Evolutionary conservation across 2,888 invertebrate species (phyloP).

Genomic region (Uropetala carovei): DNA sequence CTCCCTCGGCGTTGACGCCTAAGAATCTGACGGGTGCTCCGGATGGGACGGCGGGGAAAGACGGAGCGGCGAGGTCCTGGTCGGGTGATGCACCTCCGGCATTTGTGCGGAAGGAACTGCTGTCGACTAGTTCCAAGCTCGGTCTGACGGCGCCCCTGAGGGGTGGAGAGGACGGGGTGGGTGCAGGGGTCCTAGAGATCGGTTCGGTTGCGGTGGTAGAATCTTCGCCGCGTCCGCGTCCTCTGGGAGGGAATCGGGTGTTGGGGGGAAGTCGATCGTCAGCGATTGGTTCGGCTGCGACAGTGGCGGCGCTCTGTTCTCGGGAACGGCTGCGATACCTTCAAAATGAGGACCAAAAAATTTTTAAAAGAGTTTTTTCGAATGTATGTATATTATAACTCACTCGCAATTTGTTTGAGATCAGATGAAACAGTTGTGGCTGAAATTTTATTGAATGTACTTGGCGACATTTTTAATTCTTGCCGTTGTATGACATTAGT

Average conservation of each 20-base stretch:
- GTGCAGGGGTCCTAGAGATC: constrained; percentile 77
- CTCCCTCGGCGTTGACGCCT: constrained; percentile 65
- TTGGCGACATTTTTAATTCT: too few relatives aligned
- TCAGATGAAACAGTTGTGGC: too few relatives aligned
- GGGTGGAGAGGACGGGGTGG: constrained; percentile 75
- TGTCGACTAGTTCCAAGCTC: constrained; percentile 88
- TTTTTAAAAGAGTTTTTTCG: neutral
- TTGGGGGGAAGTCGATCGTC: constrained; percentile 85
- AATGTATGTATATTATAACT: too few relatives aligned
- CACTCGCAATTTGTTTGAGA: too few relatives aligned
- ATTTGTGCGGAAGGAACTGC: constrained; percentile 86
- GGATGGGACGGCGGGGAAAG: constrained; percentile 64
- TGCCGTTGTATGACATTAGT: too few relatives aligned
- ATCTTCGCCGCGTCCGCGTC: constrained; percentile 72
- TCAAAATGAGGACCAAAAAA: neutral
- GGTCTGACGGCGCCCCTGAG: constrained; percentile 81
- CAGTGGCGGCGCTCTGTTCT: constrained; percentile 75
- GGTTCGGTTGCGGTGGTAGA: constrained; percentile 73
- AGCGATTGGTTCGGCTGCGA: constrained; percentile 74
- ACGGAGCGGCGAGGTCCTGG: constrained; percentile 37
- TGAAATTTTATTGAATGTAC: too few relatives aligned
- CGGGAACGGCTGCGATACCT: constrained; percentile 71
- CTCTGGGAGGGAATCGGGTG: constrained; percentile 88
- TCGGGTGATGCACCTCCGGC: constrained; percentile 71
- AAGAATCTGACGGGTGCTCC: constrained; percentile 65